Percentiles rank a stretch among this genome's conserved stretches.
These are phyloP conservation scores for Watsonalla binaria DNA, from an alignment of 2,888 invertebrate species.

Conservation along the genomic window DNA sequence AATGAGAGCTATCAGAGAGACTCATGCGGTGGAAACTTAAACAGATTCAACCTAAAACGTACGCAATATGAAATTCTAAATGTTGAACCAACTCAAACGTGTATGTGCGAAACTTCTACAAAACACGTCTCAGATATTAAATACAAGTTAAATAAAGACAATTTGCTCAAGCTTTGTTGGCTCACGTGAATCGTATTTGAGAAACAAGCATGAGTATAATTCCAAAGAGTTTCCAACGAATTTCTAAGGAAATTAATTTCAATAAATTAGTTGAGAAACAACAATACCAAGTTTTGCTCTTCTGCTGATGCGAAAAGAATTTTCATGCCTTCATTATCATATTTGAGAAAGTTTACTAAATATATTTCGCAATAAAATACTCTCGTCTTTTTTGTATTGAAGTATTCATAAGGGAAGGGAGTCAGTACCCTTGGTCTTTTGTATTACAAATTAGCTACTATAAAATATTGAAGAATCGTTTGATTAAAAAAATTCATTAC, in stretches of 20 bases:
- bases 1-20: slow-evolving; percentile 30
- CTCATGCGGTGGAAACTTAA: slow-evolving; percentile 24
- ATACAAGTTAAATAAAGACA: slow-evolving; percentile 71
- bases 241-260: slow-evolving; percentile 58
- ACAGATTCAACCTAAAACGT: slow-evolving; percentile 52
- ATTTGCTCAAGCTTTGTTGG: slow-evolving; percentile 54
- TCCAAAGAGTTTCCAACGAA: slow-evolving; percentile 51
- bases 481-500: too few relatives aligned
- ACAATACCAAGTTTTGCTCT: slow-evolving; percentile 40
- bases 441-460: too few relatives aligned
- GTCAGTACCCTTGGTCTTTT: neutral
- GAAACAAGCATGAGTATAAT: slow-evolving; percentile 66
- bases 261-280: slow-evolving; percentile 55
- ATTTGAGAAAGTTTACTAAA: slow-evolving; percentile 10
- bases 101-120: slow-evolving; percentile 48
- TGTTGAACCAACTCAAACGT: slow-evolving; percentile 43
- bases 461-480: too few relatives aligned
- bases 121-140: slow-evolving; percentile 70
- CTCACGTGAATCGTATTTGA: slow-evolving; percentile 57
- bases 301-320: slow-evolving; percentile 42
- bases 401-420: neutral
- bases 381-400: neutral
- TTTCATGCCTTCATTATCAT: slow-evolving; percentile 32
- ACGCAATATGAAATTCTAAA: slow-evolving; percentile 59
- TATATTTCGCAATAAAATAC: neutral